phyloP scores from a whole-genome alignment of 2,888 invertebrate genomes.

The Marasmarcha lunaedactyla region DNA sequence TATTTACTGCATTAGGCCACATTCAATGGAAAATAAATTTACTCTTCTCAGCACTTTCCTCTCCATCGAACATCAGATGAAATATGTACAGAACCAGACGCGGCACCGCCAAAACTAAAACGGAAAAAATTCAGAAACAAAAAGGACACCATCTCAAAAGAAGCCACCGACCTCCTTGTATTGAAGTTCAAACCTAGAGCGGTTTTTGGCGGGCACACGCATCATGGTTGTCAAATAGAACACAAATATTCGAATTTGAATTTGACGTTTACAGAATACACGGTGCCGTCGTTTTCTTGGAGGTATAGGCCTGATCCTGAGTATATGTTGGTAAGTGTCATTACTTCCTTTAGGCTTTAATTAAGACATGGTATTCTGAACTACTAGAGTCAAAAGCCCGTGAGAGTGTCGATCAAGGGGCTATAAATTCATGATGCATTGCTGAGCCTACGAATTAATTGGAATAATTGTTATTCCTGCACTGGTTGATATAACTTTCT shows the following conservation, averaged over 20 bases:
- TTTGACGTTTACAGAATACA: conserved; percentile 74
- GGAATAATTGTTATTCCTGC: too few species aligned
- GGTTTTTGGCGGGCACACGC: conserved; percentile 91
- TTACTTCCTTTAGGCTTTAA: neutral
- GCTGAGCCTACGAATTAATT: too few species aligned
- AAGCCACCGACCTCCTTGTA: conserved; percentile 78
- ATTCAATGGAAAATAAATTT: too few species aligned
- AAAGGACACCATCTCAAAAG: conserved; percentile 89
- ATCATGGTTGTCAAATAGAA: conserved; percentile 84
- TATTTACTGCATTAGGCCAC: too few species aligned
- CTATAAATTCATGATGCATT: too few species aligned
- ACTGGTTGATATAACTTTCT: too few species aligned
- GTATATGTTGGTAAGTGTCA: conserved; percentile 82
- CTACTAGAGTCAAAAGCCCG: too few species aligned
- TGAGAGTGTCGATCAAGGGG: too few species aligned
- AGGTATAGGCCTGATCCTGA: conserved; percentile 93
- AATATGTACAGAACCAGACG: conserved; percentile 83
- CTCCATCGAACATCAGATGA: conserved; percentile 88
- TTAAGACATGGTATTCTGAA: too few species aligned
- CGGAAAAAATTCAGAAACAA: conserved; percentile 79
- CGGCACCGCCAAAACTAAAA: conserved; percentile 78
- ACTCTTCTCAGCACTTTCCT: conserved; percentile 88
- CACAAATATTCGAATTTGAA: conserved; percentile 39
- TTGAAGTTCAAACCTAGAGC: conserved; percentile 77
- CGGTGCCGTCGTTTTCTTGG: conserved; percentile 97